Evolutionary conservation across 2,797 vertebrate genomes (phyloP), one percentile per base, ranked within the genome.

Genomic region (Tapera naevia): DNA sequence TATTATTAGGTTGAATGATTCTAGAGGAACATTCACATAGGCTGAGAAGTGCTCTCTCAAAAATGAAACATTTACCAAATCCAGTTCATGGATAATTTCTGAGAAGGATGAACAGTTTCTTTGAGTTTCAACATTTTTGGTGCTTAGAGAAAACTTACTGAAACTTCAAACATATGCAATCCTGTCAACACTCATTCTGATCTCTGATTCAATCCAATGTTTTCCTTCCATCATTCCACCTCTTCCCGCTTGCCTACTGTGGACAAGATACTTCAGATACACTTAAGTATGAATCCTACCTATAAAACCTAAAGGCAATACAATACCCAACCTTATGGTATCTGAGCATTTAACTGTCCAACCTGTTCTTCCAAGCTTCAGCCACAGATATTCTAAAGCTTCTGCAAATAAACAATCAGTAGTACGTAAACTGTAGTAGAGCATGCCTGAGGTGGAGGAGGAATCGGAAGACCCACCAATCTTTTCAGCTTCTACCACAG

Each of bases 191-290:
- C n/a, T 80, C 64, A 62, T 81, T 61, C 41, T 62, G 39, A 81
- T 81, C 35, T 27, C 57, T 67, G 74, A 72, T 92, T 78, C 39
- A 80, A 21, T 35, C 62, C 19, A 54, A 56, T 35, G 2, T 54
- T 73, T 86, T 91, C 70, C 71, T 94, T 78, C 41, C 86, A 89
- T 39, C 23, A 60, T 91, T 92, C 74, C 30, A 86, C 32, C 54
- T 76, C 53, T 80, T 91, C 73, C 43, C 35, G 79, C 14, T 65
- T 64, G 28, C 33, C 87, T 87, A 13, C 23, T 65, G 21, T 13
- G 78, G 83, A 51, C 24, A 69, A 62, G 23, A 56, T 23, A 65
- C 19, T 86, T 83, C 32, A n/a, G n/a, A n/a, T n/a, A 61, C 25
- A 74, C 10, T 37, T 9, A 57, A 89, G 23, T 70, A 72, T 7